Evolutionary conservation across 2,888 invertebrate genomes (phyloP).

Genomic region (Temnothorax rugatulus): DNA sequence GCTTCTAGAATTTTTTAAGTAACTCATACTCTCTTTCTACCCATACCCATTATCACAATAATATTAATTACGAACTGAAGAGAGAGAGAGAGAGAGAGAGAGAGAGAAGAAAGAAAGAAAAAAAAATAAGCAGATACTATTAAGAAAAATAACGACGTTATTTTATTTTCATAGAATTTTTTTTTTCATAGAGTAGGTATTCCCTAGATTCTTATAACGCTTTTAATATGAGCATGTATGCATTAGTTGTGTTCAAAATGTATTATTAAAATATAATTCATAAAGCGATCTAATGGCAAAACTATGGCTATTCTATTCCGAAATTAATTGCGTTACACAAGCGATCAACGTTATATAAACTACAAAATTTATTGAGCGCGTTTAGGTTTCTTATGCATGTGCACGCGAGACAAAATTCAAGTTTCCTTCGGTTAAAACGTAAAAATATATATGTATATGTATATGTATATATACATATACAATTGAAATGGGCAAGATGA

Average conservation of each 20-base stretch:
- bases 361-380: constrained; percentile 66
- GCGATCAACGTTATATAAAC: constrained; percentile 62
- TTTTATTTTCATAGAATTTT: background rate
- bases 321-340: constrained; percentile 15
- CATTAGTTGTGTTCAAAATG: background rate
- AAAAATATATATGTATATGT: constrained; percentile 74
- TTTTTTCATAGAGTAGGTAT: background rate
- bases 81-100: background rate
- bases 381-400: constrained; percentile 69
- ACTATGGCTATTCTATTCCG: background rate
- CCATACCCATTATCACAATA: background rate
- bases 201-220: background rate
- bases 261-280: background rate
- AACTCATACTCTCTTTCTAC: background rate
- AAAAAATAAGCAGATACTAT: background rate
- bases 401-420: constrained; percentile 59
- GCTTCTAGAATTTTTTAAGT: constrained; percentile 28
- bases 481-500: constrained; percentile 83
- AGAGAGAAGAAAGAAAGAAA: background rate
- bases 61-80: background rate
- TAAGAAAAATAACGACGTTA: background rate
- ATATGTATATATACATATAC: constrained; percentile 38
- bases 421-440: constrained; percentile 80
- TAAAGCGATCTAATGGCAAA: background rate
- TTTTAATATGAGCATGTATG: background rate